Evolutionary conservation across 2,888 invertebrate species (phyloP).

Genomic region (Athrips mouffetella): DNA sequence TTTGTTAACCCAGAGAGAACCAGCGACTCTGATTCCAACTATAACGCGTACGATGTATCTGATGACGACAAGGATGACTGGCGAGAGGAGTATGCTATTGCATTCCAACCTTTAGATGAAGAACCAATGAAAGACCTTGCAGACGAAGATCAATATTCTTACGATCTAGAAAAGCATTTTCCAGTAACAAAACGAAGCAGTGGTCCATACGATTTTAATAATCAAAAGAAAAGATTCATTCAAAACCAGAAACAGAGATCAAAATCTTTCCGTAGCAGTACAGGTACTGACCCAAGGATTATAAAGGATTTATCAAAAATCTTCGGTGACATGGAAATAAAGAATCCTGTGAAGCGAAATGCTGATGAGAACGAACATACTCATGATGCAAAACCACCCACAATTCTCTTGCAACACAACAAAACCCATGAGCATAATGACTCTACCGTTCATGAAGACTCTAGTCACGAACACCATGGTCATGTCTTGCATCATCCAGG

Average conservation of each 20-base stretch:
- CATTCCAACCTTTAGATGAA: slow-evolving; percentile 71
- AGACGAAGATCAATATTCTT: slow-evolving; percentile 64
- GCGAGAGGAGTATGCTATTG: slow-evolving; percentile 67
- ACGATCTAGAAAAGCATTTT: slow-evolving; percentile 79
- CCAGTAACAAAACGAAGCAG: slow-evolving; percentile 83
- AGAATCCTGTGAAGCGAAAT: slow-evolving; percentile 76
- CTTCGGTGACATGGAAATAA: slow-evolving; percentile 76
- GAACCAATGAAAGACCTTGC: slow-evolving; percentile 53
- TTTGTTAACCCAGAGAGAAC: slow-evolving; percentile 49
- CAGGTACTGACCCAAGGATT: slow-evolving; percentile 83
- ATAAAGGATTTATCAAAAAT: slow-evolving; percentile 83
- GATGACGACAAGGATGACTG: slow-evolving; percentile 66
- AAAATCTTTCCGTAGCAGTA: slow-evolving; percentile 58
- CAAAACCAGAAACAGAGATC: slow-evolving; percentile 50
- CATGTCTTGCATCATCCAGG: slow-evolving; percentile 29
- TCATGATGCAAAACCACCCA: slow-evolving; percentile 63
- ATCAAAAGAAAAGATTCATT: slow-evolving; percentile 53
- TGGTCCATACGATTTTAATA: slow-evolving; percentile 47
- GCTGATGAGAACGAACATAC: slow-evolving; percentile 52
- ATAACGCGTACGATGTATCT: slow-evolving; percentile 54
- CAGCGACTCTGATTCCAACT: slow-evolving; percentile 45
- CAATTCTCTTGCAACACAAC: slow-evolving; percentile 46
- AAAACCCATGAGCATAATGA: slow-evolving; percentile 37
- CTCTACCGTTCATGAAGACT: slow-evolving; percentile 28
- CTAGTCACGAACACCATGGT: slow-evolving; percentile 40